Percentiles rank a stretch among this genome's conserved stretches.
phyloP scores from a whole-genome alignment of 2,888 invertebrate genomes.

The Salpingus planirostris region DNA sequence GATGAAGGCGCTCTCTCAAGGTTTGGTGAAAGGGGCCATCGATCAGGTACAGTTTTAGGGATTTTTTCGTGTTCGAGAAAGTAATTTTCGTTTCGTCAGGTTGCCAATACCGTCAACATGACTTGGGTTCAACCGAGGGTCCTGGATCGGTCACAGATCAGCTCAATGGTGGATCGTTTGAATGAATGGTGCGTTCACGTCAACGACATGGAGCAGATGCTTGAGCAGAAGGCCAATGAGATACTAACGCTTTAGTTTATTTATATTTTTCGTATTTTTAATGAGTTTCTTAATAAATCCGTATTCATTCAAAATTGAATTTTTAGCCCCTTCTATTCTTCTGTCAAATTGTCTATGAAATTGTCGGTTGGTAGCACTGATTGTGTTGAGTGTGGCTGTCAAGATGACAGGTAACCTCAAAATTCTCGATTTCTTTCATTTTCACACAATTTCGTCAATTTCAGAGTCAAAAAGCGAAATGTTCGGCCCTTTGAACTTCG shows the following conservation, averaged over 20 bases:
- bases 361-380: too few relatives aligned
- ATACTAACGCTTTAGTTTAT: constrained; percentile 55
- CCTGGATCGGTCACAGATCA: constrained; percentile 58
- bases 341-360: too few relatives aligned
- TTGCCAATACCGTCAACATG: constrained; percentile 59
- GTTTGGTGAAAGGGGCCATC: constrained; percentile 87
- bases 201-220: constrained; percentile 58
- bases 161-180: constrained; percentile 61
- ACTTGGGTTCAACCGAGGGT: constrained; percentile 83
- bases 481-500: constrained; percentile 34
- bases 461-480: constrained; percentile 10
- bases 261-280: too few relatives aligned
- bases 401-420: too few relatives aligned
- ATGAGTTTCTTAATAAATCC: too few relatives aligned
- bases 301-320: too few relatives aligned
- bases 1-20: constrained; percentile 95
- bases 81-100: constrained; percentile 20
- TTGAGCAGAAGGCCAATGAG: constrained; percentile 68
- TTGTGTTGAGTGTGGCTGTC: too few relatives aligned
- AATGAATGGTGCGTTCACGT: constrained; percentile 69
- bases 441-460: too few relatives aligned
- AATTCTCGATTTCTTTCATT: too few relatives aligned
- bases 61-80: constrained; percentile 2
- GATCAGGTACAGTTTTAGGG: constrained; percentile 63
- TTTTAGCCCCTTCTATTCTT: too few relatives aligned